These are phyloP conservation scores for Hapalemur alaotrensis DNA, from an alignment of 2,797 vertebrate genomes.

Conservation along the genomic window DNA sequence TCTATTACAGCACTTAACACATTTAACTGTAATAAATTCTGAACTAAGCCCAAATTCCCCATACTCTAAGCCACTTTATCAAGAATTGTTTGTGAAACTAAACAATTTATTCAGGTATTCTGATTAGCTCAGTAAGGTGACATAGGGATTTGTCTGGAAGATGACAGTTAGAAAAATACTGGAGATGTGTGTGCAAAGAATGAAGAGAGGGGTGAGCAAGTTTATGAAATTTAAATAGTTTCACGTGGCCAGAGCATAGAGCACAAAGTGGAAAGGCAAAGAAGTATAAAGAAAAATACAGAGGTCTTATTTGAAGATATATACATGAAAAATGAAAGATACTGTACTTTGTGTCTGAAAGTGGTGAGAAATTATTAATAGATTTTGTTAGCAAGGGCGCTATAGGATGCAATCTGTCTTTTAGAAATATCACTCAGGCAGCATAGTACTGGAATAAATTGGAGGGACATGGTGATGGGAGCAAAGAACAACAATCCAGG, in stretches of 20 bases:
- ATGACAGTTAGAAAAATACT: not conserved
- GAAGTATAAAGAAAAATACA: not conserved
- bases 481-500: not conserved
- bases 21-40: not conserved
- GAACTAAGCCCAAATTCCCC: not conserved
- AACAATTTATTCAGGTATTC: not conserved
- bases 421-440: not conserved
- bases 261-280: not conserved
- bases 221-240: not conserved
- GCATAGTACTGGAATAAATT: not conserved
- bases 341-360: not conserved
- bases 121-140: not conserved
- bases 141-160: not conserved
- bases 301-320: not conserved
- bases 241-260: not conserved
- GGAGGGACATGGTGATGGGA: not conserved
- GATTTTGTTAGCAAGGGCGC: not conserved
- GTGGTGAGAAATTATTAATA: not conserved
- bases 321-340: not conserved
- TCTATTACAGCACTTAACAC: not conserved
- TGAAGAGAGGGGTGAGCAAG: not conserved
- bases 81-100: not conserved
- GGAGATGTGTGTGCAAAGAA: not conserved
- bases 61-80: not conserved
- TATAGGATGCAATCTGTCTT: not conserved